A percentile compares a stretch with the other conserved stretches of the same genome.
Evolutionary conservation across 2,113 vertebrate species (phyloP).

Genomic region (Siniperca chuatsi): DNA sequence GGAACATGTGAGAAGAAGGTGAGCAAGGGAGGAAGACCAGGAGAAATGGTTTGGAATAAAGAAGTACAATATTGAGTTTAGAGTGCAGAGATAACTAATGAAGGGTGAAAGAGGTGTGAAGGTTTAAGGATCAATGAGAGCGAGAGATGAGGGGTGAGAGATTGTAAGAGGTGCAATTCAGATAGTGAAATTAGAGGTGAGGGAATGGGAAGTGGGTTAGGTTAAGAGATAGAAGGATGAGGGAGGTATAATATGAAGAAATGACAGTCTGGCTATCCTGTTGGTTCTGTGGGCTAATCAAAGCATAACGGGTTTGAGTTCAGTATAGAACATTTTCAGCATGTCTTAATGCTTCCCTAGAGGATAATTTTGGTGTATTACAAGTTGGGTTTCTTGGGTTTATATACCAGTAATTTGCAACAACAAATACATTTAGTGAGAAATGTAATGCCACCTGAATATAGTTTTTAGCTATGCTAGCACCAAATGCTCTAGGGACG

Average conservation of each 20-base stretch:
- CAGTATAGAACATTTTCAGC: not conserved
- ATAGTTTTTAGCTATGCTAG: too few species aligned
- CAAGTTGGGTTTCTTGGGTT: not conserved
- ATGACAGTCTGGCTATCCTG: slow-evolving; percentile 21
- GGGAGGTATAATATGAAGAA: slow-evolving; percentile 40
- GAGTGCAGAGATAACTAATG: slow-evolving; percentile 69
- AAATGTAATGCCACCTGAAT: too few species aligned
- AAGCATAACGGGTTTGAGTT: not conserved
- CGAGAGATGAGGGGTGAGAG: slow-evolving; percentile 52
- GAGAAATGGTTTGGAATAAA: slow-evolving; percentile 39
- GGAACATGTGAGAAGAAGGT: slow-evolving; percentile 22
- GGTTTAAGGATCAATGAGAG: slow-evolving; percentile 72
- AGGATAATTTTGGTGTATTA: not conserved
- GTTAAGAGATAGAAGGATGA: slow-evolving; percentile 60
- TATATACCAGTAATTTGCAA: too few species aligned
- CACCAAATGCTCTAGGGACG: too few species aligned
- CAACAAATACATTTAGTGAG: too few species aligned
- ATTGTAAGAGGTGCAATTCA: slow-evolving; percentile 59
- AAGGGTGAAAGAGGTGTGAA: slow-evolving; percentile 56
- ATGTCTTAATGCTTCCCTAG: not conserved
- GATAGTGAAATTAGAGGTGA: slow-evolving; percentile 75
- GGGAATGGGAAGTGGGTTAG: slow-evolving; percentile 34
- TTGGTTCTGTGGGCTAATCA: slow-evolving; percentile 1
- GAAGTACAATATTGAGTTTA: slow-evolving; percentile 57
- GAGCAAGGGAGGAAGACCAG: not conserved